Evolutionary conservation across 2,797 vertebrate genomes (phyloP), one percentile per base, ranked within the genome.

Genomic region (Betta splendens): DNA sequence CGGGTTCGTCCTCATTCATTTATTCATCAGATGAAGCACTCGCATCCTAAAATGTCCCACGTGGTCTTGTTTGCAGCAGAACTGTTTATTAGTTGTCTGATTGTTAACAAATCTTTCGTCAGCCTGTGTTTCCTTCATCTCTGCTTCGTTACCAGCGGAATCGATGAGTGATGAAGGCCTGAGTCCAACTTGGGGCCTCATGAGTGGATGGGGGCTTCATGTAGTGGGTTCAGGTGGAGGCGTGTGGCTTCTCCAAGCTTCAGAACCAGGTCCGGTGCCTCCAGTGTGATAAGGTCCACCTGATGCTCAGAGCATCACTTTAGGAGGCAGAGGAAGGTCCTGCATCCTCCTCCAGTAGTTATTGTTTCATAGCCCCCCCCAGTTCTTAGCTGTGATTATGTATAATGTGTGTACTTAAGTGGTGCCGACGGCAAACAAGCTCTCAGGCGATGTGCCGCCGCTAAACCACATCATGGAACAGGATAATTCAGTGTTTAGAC

Each of bases 81-180:
- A 79, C 61, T 74, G 68, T 84, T 80, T 72, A 38, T 58, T 76
- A 77, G 75, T 78, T 82, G 79, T 78, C 2, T 21, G 49, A 54
- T 72, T 68, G 64, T 56, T 69, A 43, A 32, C 35, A 25, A 44
- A 18, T 7, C 44, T 49, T 46, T 51, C 17, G 39, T 66, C 47
- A 54, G 56, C 60, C 52, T 26, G 7, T 38, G 44, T 57, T 54
- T 13, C n/a, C 46, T 51, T 17, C 26, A 16, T 26, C 15, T 46
- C 40, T 18, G 43, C 20, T 25, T 3, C 2, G 13, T 36, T 21
- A 25, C n/a, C 52, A 22, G 43, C 37, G 26, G 25, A 46, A 53
- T 42, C 17, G 26, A n/a, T n/a, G n/a, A n/a, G n/a, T n/a, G n/a
- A n/a, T n/a, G n/a, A n/a, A 25, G n/a, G n/a, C 37, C n/a, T 9